Base-by-base conservation (phyloP, 2,797 vertebrate species). In the Tamandua tetradactyla region DNA sequence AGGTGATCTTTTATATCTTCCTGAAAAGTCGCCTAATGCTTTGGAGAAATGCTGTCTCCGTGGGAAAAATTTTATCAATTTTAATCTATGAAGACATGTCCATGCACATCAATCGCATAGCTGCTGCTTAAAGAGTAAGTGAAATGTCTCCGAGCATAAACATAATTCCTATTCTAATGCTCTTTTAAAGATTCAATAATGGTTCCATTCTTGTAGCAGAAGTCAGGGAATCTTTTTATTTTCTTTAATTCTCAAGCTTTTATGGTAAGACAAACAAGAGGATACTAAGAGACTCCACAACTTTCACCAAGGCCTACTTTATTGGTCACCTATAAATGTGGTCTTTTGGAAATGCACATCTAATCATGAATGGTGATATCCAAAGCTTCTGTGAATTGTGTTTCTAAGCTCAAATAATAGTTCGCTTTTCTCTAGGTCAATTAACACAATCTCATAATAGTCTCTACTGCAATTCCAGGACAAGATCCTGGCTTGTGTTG, bases 401-500 rank as follows among this genome's bases (percentile, higher is more conserved):
- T 93, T 96, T 92, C 87, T 97, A 96, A 92, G 90, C 71, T 97
- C 95, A 88, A 85, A 44, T 18, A 55, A 40, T 35, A 64, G 72
- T 71, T 87, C 88, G 85, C 66, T 35, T 96, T 97, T 87, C 78
- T 90, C n/a, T 89, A 94, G 84, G 68, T 93, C 78, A 94, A 85
- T 95, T 23, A 96, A 49, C 44, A 49, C 76, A 90, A 44, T 94
- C 47, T 92, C 85, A 44, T 64, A 80, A 3, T 47, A 90, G 37
- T 94, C 47, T 96, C 94, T 92, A 37, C 17, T 89, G 95, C 81
- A 88, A 91, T 97, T 95, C 91, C 84, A 81, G 47, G 81, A 98
- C 87, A 97, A 95, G 37, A 30, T 89, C 82, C 84, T 92, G 87
- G n/a, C 93, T 96, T 95, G n/a, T 97, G 11, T 59, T 98, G 97